These are phyloP conservation scores for Mormyrops attenuatus DNA, from an alignment of 2,797 vertebrate species.

Conservation along the genomic window DNA sequence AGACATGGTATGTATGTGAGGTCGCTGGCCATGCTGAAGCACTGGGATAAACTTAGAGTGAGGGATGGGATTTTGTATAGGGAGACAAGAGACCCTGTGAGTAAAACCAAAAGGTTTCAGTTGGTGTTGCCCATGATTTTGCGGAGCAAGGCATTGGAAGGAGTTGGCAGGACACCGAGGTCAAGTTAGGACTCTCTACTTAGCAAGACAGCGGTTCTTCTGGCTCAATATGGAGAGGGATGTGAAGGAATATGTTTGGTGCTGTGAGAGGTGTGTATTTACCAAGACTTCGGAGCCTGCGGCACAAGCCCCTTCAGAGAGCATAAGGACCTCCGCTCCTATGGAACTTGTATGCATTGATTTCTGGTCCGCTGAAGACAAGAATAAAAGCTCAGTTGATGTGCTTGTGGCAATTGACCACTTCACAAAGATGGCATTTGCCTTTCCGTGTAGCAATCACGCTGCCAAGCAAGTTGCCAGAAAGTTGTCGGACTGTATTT, in stretches of 20 bases:
- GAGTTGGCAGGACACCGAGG: conserved; percentile 21
- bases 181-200: background rate
- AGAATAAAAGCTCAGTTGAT: conserved; percentile 21
- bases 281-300: conserved; percentile 34
- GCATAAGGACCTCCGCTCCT: conserved; percentile 25
- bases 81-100: background rate
- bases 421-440: conserved; percentile 13
- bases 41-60: background rate
- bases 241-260: conserved; percentile 13
- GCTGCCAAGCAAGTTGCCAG: conserved; percentile 23
- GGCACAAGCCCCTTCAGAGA: conserved; percentile 28
- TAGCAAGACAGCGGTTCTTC: conserved; percentile 27
- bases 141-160: conserved; percentile 3
- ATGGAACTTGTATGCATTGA: conserved; percentile 39
- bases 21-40: background rate
- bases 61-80: background rate
- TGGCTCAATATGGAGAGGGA: conserved; percentile 33
- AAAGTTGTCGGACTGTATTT: conserved; percentile 18
- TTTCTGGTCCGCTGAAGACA: conserved; percentile 37
- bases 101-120: background rate
- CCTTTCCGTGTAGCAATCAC: conserved; percentile 29
- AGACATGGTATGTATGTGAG: background rate
- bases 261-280: conserved; percentile 26
- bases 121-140: background rate
- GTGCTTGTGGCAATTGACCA: conserved; percentile 33